Evolutionary conservation across 2,113 vertebrate species (phyloP), one percentile per base, ranked within the genome.

Genomic region (Bagarius yarrelli): DNA sequence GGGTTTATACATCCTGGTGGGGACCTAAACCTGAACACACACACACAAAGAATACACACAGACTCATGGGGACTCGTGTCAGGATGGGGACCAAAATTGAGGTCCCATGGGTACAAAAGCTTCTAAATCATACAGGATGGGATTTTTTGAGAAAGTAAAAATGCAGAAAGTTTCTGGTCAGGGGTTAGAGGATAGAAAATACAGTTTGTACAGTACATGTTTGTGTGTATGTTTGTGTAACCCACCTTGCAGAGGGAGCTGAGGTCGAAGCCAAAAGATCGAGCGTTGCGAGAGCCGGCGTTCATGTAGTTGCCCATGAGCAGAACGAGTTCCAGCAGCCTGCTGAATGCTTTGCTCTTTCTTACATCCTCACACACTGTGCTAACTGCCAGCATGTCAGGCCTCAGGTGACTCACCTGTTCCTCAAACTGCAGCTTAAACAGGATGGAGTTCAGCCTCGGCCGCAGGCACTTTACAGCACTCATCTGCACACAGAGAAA

Each of bases 291-390:
- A 85, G 98, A 98, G 86, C 98, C 98, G 0, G 97, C 93, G 61
- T 99, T 99, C 96, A 99, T 96, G 92, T 96, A 98, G 93, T 99
- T 99, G 81, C 98, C 97, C 91, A 97, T 93, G 85, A 99, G 92
- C 87, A 99, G 88, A 47, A 99, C 96, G 80, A 99, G 93, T 91
- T 98, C 96, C 92, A 98, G 92, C 81, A 99, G 89, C 85, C 91
- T 94, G 89, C 95, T 92, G 86, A 99, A 99, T 90, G 94, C 90
- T 80, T 89, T 91, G 90, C 98, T 99, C 90, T 94, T 95, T 89
- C 91, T 95, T 92, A 98, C 94, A 92, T 98, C 96, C 78, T 97
- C 96, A 21, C 96, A 99, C 76, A 96, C 96, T 25, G 95, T 88
- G 63, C 92, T 96, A 89, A 99, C 96, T 86, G 96, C 95, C 94